phyloP scores from a whole-genome alignment of 1,140 invertebrate genomes.

The Holotrichia oblita region DNA sequence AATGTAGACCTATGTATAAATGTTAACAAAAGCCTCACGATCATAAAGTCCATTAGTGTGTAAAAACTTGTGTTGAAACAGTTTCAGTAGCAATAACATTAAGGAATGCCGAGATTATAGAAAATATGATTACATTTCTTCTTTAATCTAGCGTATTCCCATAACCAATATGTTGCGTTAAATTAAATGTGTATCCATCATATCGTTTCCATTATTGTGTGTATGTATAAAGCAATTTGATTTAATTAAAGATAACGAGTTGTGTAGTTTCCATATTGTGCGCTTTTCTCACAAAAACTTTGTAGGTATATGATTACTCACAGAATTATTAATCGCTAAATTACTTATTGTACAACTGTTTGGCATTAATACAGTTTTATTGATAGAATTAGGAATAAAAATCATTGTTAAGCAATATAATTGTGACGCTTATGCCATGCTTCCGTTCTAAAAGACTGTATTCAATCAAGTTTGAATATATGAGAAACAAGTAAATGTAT shows the following conservation, averaged over 20 bases:
- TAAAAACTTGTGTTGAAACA: background rate
- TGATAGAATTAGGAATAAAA: background rate
- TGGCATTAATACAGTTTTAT: background rate
- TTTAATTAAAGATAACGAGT: slow-evolving; percentile 17
- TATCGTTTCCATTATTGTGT: background rate
- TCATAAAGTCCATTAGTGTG: background rate
- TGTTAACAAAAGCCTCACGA: too few species aligned
- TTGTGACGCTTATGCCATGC: too few species aligned
- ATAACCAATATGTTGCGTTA: background rate
- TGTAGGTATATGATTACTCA: background rate
- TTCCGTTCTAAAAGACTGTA: too few species aligned
- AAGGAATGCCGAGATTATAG: background rate
- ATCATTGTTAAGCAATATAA: too few species aligned
- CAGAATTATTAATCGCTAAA: background rate
- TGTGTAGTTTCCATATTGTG: background rate
- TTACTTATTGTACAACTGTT: background rate
- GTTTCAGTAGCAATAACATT: background rate
- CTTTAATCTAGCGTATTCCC: background rate
- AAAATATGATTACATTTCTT: background rate
- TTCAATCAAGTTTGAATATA: too few species aligned
- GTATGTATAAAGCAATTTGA: background rate
- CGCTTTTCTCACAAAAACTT: background rate
- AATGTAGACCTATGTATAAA: too few species aligned
- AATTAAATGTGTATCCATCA: slow-evolving; percentile 1
- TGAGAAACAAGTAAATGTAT: too few species aligned